Base-by-base conservation (phyloP, 2,113 vertebrate genomes). In the Hydrolagus affinis region DNA sequence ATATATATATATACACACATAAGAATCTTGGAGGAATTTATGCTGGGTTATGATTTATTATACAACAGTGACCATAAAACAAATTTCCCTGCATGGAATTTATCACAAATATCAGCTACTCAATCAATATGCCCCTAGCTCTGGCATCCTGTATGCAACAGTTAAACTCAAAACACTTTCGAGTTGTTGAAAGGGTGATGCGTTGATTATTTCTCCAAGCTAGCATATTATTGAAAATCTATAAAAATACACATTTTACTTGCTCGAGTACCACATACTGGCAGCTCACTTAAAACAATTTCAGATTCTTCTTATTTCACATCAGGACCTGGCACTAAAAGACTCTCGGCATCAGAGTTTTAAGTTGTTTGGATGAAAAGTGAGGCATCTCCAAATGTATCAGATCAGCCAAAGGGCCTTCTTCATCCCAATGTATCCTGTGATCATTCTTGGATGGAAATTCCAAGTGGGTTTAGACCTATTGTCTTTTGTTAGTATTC, bases 1-100 rank as follows among this genome's bases (percentile, higher is more conserved):
- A 44, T 44, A 44, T 44, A 44, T 44, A 44, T 44, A n/a, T n/a
- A n/a, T n/a, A n/a, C n/a, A n/a, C n/a, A n/a, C n/a, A n/a, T n/a
- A 15, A 78, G 62, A n/a, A 11, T 78, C 76, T 78, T 59, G 62
- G 15, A 80, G 59, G 60, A 80, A 30, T 80, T n/a, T 80, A 80
- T 78, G 76, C 59, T 17, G 30, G 23, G 14, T 9, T 17, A 57
- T 64, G 59, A 80, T 64, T 78, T 64, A 64, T 64, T 30, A 80
- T 14, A 75, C 6, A 75, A 75, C 56, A 75, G 44, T 9, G 57
- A 28, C 76, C 78, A 83, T 11, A 83, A 83, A 68, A 32, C 62
- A 68, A 68, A 66, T 32, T 83, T 68, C 15, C 60, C 78, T 15
- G 11, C 15, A 32, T 68, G 62, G 62, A 83, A 68, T 30, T 80